phyloP scores from a whole-genome alignment of 2,113 vertebrate genomes.

The Oncorhynchus keta region DNA sequence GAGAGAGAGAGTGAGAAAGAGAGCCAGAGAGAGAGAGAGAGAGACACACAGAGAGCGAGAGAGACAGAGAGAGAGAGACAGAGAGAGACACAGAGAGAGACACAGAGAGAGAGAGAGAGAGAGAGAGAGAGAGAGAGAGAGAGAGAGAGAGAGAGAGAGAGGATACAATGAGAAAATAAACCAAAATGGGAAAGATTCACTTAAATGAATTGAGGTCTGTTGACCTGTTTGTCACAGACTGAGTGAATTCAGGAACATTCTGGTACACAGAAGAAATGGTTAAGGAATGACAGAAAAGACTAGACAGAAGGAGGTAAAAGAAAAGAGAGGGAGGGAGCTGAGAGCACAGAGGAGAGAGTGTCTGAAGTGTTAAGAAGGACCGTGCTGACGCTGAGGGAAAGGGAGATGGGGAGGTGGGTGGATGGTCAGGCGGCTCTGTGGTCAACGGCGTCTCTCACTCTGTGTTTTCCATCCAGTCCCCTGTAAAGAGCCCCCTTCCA shows the following conservation, averaged over 20 bases:
- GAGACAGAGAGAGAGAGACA: too few relatives aligned
- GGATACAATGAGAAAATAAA: constrained; percentile 2
- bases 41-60: too few relatives aligned
- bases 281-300: not conserved
- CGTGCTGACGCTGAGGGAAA: constrained; percentile 25
- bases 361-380: constrained; percentile 11
- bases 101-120: too few relatives aligned
- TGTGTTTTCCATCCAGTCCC: constrained; percentile 64
- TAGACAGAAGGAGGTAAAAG: not conserved
- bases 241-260: not conserved
- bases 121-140: too few relatives aligned
- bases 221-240: too few relatives aligned
- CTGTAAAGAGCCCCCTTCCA: constrained; percentile 67
- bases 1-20: too few relatives aligned
- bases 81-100: not conserved
- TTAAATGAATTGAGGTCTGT: not conserved
- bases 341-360: not conserved
- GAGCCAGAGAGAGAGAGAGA: not conserved
- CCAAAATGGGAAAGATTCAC: not conserved
- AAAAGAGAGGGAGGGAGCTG: not conserved
- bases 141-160: not conserved
- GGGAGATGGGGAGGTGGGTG: constrained; percentile 18
- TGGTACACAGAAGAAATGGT: too few relatives aligned
- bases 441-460: constrained; percentile 58
- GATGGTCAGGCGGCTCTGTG: constrained; percentile 54